Base-by-base conservation (phyloP, 2,888 invertebrate genomes). In the Cryptocheilus praepositus region DNA sequence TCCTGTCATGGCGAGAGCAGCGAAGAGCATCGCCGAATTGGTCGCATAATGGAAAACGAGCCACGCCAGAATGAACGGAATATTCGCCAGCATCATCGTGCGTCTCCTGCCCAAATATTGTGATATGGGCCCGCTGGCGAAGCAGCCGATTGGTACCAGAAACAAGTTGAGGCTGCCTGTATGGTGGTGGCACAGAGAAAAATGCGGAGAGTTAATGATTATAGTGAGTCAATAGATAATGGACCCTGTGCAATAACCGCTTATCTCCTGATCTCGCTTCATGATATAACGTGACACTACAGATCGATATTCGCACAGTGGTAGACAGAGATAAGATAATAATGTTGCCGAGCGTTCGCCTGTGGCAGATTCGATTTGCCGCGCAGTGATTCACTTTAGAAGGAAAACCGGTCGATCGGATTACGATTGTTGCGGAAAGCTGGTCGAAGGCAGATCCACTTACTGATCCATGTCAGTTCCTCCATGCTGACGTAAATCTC, bases 151-250 rank as follows among this genome's bases (percentile, higher is more conserved):
- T 0, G 96, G 95, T 16, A 96, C 95, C 76, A 94, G 92, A 74
- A 95, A 94, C 70, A 95, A 89, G 85, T 94, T 95, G 59, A 95
- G 92, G 18, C 95, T 95, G 89, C 95, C 95, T 95, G 85, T 7
- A 89, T 13, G 16, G 7, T 13, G 16, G 7, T 11, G 36, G 1
- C 13, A 83, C 63, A 18, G 55, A 18, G 11, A n/a, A 15, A 52
- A 58, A 18, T 16, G 28, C 15, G 22, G 18, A 16, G 28, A 28
- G 19, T 56, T 36, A 36, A 13, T 18, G 16, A 49, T 49, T 16
- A n/a, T 11, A 3, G 49, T 11, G 36, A 36, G 25, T 25, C 25
- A 25, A 5, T 11, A 36, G 36, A 36, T 36, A 36, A 11, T 36
- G 13, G 2, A 25, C 25, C 25, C 25, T 11, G 36, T 36, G 36